Conservation (phyloP, 2,888 invertebrate genomes). For the Stenoptilia bipunctidactyla region DNA sequence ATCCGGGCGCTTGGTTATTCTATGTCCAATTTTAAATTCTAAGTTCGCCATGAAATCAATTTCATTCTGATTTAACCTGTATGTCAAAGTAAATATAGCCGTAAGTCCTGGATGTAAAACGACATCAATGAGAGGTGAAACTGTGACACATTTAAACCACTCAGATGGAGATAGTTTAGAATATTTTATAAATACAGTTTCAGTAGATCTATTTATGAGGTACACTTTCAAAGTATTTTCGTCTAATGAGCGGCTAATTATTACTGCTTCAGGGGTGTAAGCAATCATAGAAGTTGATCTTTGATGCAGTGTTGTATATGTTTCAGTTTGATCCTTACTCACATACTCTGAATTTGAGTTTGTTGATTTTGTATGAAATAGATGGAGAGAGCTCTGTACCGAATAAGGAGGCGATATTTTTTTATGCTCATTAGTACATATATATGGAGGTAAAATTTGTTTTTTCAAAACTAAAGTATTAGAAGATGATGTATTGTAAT, state of each 20-base stretch:
- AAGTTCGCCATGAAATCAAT: slow-evolving; percentile 28
- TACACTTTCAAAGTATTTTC: slow-evolving; percentile 35
- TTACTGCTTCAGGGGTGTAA: slow-evolving; percentile 25
- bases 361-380: no score
- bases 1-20: slow-evolving; percentile 16
- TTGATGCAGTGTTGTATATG: no score
- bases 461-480: no score
- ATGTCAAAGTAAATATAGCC: slow-evolving; percentile 28
- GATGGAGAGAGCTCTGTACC: no score
- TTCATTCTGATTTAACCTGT: slow-evolving; percentile 23
- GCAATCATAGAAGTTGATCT: slow-evolving; percentile 23
- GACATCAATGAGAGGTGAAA: slow-evolving; percentile 25
- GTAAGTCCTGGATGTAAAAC: slow-evolving; percentile 42
- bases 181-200: slow-evolving; percentile 26
- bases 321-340: no score
- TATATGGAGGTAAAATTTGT: no score
- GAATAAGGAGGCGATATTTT: no score
- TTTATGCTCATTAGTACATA: no score
- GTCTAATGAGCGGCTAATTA: slow-evolving; percentile 21
- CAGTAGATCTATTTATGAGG: slow-evolving; percentile 29
- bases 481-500: no score
- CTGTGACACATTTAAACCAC: no score
- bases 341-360: no score
- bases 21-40: slow-evolving; percentile 35
- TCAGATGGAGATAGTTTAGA: no score